Percentiles rank a stretch among this genome's conserved stretches.
phyloP scores from a whole-genome alignment of 2,797 vertebrate genomes.

The Micromesistius poutassou region DNA sequence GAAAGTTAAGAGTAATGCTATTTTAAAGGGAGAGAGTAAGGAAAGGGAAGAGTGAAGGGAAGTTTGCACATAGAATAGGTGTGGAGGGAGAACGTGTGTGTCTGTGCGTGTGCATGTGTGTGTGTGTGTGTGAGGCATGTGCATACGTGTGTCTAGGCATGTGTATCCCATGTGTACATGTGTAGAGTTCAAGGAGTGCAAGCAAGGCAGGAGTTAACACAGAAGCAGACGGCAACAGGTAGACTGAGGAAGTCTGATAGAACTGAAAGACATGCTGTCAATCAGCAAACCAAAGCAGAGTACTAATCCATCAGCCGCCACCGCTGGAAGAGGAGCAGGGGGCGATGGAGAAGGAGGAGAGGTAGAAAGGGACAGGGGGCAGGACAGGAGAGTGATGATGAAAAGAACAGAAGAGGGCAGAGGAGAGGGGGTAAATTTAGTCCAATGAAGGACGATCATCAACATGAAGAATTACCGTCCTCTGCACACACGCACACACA shows the following conservation, averaged over 20 bases:
- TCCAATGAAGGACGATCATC: constrained; percentile 70
- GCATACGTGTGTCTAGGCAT: neutral
- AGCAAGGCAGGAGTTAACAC: neutral
- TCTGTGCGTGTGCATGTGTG: neutral
- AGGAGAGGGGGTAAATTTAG: constrained; percentile 48
- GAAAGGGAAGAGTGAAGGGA: neutral
- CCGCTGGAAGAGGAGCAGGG: constrained; percentile 20
- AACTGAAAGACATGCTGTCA: constrained; percentile 42
- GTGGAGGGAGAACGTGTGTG: neutral
- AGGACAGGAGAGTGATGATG: constrained; percentile 20
- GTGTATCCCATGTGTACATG: neutral
- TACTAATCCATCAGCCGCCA: constrained; percentile 35
- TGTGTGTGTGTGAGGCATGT: neutral
- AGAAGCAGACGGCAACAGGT: neutral
- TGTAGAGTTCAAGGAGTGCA: neutral
- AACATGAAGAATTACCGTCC: constrained; percentile 69
- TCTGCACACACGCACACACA: constrained; percentile 30
- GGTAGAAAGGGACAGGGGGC: constrained; percentile 28
- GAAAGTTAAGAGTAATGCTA: constrained; percentile 5
- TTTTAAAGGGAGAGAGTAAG: constrained; percentile 11
- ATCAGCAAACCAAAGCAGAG: constrained; percentile 42
- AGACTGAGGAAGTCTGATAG: constrained; percentile 3
- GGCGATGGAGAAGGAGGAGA: constrained; percentile 11
- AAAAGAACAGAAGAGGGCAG: constrained; percentile 23
- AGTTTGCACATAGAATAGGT: neutral